Evolutionary conservation across 23 tunicate species (phyloP).

Genomic region (Botrylloides violaceus): DNA sequence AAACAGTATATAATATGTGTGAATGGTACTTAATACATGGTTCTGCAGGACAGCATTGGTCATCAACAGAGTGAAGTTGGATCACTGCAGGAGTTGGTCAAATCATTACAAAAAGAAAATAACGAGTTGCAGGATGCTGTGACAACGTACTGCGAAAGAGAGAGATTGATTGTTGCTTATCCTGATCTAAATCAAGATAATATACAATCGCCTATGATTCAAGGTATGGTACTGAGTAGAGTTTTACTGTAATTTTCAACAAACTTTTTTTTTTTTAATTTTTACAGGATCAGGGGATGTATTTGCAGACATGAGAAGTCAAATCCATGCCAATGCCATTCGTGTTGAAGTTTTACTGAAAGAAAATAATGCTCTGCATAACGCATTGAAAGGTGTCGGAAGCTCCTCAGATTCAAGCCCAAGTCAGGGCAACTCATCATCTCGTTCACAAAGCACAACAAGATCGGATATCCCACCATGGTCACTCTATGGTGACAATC

Average conservation of each 20-base stretch:
- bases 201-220: slow-evolving; percentile 10
- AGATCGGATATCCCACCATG: neutral
- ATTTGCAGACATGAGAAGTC: slow-evolving; percentile 60
- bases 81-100: slow-evolving; percentile 20
- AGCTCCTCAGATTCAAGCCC: neutral
- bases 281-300: slow-evolving; percentile 65
- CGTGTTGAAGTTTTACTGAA: slow-evolving; percentile 47
- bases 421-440: neutral
- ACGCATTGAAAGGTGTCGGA: slow-evolving; percentile 27
- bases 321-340: slow-evolving; percentile 58
- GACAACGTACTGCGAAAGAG: slow-evolving; percentile 36
- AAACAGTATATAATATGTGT: too few relatives aligned
- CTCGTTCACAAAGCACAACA: neutral
- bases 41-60: neutral
- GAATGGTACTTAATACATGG: too few relatives aligned
- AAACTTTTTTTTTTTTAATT: neutral
- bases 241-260: neutral
- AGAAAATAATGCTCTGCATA: slow-evolving; percentile 37
- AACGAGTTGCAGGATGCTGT: slow-evolving; percentile 26
- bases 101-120: slow-evolving; percentile 20
- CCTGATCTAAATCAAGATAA: slow-evolving; percentile 60
- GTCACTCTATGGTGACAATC: too few relatives aligned
- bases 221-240: slow-evolving; percentile 19
- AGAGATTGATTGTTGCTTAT: slow-evolving; percentile 67
- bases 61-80: slow-evolving; percentile 20